Evolutionary conservation across 2,888 invertebrate species (phyloP), one percentile per base, ranked within the genome.

Genomic region (Cephus spinipes): DNA sequence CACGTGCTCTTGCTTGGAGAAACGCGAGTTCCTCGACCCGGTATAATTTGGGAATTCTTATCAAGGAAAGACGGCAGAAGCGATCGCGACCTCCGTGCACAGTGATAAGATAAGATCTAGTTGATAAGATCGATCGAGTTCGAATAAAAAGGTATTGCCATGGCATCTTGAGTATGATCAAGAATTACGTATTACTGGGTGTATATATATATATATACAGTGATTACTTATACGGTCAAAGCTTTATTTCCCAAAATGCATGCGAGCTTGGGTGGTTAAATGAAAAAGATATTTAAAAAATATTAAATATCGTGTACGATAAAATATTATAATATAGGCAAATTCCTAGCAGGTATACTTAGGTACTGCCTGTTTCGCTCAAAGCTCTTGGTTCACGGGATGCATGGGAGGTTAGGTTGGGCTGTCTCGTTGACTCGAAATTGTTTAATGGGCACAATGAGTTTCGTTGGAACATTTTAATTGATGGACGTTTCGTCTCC

Each of bases 391-490:
- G 55, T 55, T 23, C 55, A 6, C 55, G 23, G 1, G 6, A 40
- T 40, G 40, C 40, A 40, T 55, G 23, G 23, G 15, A 55, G 55
- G 55, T 55, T 55, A 55, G 55, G 55, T 55, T 23, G 15, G 23
- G 23, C 23, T 55, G 23, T 9, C 55, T 55, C 55, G 55, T 23
- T 55, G 23, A 23, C 23, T 55, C 55, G 55, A 89, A 90, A 89
- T 88, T 87, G 87, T 89, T 90, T 90, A 88, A 90, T 88, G 89
- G 87, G 85, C 85, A 83, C 89, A 89, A 90, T 89, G 89, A 89
- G 87, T 90, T 89, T 89, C 89, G 85, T 85, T 87, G 87, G 87
- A 87, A 87, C 89, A 88, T 90, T 89, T 90, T 89, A 89, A 90
- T 90, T 89, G 87, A 84, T 84, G 85, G 81, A 77, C 80, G 78